A percentile compares a stretch with the other conserved stretches of the same genome.
These are phyloP conservation scores for Diachasma alloeum DNA, from an alignment of 1,140 invertebrate species.

Conservation along the genomic window DNA sequence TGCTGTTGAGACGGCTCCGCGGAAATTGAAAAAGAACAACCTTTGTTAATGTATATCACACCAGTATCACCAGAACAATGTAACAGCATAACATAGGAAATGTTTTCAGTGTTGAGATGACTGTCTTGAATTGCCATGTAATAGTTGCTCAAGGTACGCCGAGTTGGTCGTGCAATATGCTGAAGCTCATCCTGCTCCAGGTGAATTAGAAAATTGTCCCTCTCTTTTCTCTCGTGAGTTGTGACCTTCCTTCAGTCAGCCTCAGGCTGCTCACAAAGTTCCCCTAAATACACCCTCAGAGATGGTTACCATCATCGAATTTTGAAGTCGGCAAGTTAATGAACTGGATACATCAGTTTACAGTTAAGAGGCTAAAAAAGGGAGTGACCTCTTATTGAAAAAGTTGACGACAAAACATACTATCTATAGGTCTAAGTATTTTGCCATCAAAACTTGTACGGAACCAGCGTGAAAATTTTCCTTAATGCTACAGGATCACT, in stretches of 20 bases:
- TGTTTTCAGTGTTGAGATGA: too few relatives aligned
- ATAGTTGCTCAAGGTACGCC: too few relatives aligned
- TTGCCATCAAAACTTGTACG: conserved; percentile 11
- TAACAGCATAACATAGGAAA: too few relatives aligned
- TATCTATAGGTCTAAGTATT: background rate
- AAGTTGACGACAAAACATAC: conserved; percentile 14
- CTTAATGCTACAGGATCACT: conserved; percentile 7
- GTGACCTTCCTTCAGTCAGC: background rate
- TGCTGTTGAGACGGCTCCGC: too few relatives aligned
- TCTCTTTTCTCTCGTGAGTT: background rate
- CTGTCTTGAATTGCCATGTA: too few relatives aligned
- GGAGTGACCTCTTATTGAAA: conserved; percentile 18
- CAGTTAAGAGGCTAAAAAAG: background rate
- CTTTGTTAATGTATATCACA: too few relatives aligned
- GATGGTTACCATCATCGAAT: background rate
- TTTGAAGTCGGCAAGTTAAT: conserved; percentile 13
- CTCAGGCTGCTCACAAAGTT: background rate
- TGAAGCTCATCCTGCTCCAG: background rate
- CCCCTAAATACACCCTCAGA: background rate
- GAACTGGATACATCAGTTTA: conserved; percentile 23
- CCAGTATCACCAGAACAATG: too few relatives aligned
- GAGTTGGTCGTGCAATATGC: background rate
- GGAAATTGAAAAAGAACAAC: too few relatives aligned
- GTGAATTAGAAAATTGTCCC: background rate
- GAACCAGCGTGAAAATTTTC: conserved; percentile 25